Percentiles rank a stretch among this genome's conserved stretches.
Conservation (phyloP, 2,113 vertebrate genomes). For the Gopherus evgoodei region DNA sequence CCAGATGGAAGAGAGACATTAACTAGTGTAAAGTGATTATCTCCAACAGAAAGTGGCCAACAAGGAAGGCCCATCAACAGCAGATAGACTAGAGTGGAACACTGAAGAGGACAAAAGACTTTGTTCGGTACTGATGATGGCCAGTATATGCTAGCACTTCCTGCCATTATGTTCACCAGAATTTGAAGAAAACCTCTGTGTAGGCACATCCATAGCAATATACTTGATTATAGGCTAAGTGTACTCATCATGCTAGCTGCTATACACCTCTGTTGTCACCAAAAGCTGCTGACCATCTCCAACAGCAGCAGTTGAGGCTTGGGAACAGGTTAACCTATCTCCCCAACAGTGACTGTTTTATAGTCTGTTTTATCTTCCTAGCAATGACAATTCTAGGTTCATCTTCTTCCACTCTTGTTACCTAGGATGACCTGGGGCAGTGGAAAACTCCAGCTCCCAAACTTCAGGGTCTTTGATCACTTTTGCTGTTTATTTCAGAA, state of each 20-base stretch:
- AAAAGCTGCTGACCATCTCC: background rate
- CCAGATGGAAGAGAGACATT: background rate
- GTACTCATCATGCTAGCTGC: background rate
- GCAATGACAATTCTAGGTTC: background rate
- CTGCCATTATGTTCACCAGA: background rate
- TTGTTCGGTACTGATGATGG: background rate
- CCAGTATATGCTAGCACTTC: background rate
- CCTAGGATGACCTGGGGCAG: background rate
- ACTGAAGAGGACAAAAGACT: background rate
- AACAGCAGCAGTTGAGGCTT: background rate
- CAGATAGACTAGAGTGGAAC: background rate
- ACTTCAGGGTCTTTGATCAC: accelerated
- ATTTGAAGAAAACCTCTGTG: background rate
- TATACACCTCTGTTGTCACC: background rate
- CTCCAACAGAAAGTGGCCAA: background rate
- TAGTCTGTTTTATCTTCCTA: background rate
- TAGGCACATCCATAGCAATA: background rate
- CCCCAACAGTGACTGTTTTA: background rate
- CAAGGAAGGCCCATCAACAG: background rate
- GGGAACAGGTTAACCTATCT: background rate
- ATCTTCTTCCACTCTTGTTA: background rate
- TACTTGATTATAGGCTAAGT: background rate
- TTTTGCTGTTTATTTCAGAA: background rate
- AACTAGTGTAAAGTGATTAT: background rate
- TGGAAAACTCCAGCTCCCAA: background rate